Evolutionary conservation across 1,140 invertebrate genomes (phyloP), one percentile per base, ranked within the genome.

Genomic region (Anastrepha ludens): DNA sequence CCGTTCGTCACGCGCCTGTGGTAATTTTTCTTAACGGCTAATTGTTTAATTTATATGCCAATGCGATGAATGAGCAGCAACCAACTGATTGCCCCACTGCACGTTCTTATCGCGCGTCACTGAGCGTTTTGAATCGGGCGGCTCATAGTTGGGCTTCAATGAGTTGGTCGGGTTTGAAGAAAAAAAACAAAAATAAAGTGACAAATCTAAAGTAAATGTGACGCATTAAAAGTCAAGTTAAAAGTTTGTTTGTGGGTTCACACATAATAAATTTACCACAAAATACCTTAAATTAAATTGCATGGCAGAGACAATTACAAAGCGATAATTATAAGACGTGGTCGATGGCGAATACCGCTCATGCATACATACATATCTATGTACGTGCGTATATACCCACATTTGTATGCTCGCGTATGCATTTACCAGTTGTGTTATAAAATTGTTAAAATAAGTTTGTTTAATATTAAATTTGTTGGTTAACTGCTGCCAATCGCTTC

Each of bases 31-130:
- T 81, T 81, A 55, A 55, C 17, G 47, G 20, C n/a, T 81, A 81
- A 81, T 81, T 81, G 50, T 81, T 81, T 55, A 81, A 81, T 81
- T 81, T 81, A 81, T 81, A 55, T 50, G 74, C 74, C 74, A 81
- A 81, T 20, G 74, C 74, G 44, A 20, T 74, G 74, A 20, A 29
- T n/a, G 5, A 58, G 20, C 17, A 55, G n/a, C 47, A 47, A n/a
- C n/a, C 5, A n/a, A 20, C 47, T 7, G n/a, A 9, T 44, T 15
- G 44, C 39, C 74, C 50, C 55, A 81, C 11, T 55, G 47, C 74
- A 81, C 47, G 74, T 81, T 81, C 74, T 55, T 81, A 81, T 81
- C 74, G 74, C 74, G 47, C 20, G 47, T 55, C 74, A 9, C 11
- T n/a, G 17, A n/a, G 74, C 47, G 44, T 50, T 20, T 81, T 81